Percentiles rank a stretch among this genome's conserved stretches.
These are phyloP conservation scores for Polylopha cassiicola DNA, from an alignment of 2,888 invertebrate genomes.

Conservation along the genomic window DNA sequence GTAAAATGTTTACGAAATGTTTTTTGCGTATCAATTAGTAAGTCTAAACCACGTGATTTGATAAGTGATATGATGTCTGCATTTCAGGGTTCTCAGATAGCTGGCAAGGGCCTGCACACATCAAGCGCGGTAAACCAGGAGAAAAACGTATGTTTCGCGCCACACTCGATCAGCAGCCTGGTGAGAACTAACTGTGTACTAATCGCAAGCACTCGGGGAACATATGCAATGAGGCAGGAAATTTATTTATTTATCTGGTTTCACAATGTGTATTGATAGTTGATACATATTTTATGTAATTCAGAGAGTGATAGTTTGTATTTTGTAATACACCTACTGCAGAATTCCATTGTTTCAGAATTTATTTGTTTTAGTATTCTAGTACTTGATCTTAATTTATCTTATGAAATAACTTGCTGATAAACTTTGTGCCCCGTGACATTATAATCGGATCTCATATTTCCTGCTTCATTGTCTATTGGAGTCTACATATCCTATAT, in stretches of 20 bases:
- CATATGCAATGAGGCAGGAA: slow-evolving; percentile 34
- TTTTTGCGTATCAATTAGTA: slow-evolving; percentile 3
- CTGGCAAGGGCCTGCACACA: slow-evolving; percentile 62
- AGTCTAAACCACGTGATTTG: slow-evolving; percentile 30
- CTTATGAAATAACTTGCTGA: slow-evolving; percentile 2
- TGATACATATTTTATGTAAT: no score
- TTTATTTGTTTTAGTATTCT: not conserved
- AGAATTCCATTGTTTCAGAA: slow-evolving; percentile 1
- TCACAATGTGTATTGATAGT: not conserved
- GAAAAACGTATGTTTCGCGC: slow-evolving; percentile 66
- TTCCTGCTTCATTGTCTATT: slow-evolving; percentile 14
- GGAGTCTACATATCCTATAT: no score
- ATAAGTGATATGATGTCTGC: slow-evolving; percentile 14
- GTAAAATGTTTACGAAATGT: no score
- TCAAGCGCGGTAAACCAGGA: slow-evolving; percentile 61
- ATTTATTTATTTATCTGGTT: not conserved
- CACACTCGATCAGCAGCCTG: slow-evolving; percentile 55
- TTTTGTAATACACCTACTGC: no score
- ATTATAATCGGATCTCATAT: slow-evolving; percentile 1
- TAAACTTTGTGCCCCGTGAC: slow-evolving; percentile 9
- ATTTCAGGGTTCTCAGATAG: slow-evolving; percentile 62
- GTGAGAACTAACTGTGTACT: slow-evolving; percentile 73
- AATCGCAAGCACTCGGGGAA: slow-evolving; percentile 36
- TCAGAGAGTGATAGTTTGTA: not conserved
- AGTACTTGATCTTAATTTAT: no score